A percentile compares a stretch with the other conserved stretches of the same genome.
Evolutionary conservation across 2,113 vertebrate genomes (phyloP).

Genomic region (Pseudorhombus dupliciocellatus): DNA sequence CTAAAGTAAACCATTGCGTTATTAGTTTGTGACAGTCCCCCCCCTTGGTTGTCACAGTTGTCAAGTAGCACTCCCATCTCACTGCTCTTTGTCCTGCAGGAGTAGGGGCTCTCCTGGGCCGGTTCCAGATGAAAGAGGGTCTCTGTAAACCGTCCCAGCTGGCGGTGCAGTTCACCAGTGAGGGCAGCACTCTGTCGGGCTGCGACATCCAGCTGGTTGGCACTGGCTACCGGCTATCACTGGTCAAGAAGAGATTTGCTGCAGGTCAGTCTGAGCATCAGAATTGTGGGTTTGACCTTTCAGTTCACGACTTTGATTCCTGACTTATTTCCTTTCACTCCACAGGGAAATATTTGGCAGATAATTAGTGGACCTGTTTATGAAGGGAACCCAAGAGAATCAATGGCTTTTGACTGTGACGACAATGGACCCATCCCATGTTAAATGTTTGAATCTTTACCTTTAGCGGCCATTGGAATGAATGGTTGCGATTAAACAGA

Average conservation of each 20-base stretch:
- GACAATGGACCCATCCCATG: slow-evolving; percentile 57
- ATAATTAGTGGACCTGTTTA: slow-evolving; percentile 85
- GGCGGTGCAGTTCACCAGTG: slow-evolving; percentile 95
- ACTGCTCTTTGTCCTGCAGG: slow-evolving; percentile 75
- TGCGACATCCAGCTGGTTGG: slow-evolving; percentile 96
- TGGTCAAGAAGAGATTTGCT: slow-evolving; percentile 97
- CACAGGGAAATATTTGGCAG: slow-evolving; percentile 97
- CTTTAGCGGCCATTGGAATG: slow-evolving; percentile 23
- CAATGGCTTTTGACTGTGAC: slow-evolving; percentile 72
- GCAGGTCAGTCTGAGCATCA: slow-evolving; percentile 84
- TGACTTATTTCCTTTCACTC: slow-evolving; percentile 57
- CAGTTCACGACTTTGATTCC: neutral
- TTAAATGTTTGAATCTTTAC: slow-evolving; percentile 53
- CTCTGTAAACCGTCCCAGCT: slow-evolving; percentile 91
- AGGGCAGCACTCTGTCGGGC: slow-evolving; percentile 94
- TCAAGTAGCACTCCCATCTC: neutral
- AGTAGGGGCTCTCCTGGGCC: slow-evolving; percentile 92
- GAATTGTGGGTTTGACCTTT: neutral
- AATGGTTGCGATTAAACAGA: slow-evolving; percentile 28
- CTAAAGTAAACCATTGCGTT: no score
- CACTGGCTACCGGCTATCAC: slow-evolving; percentile 93
- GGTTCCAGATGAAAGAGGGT: slow-evolving; percentile 92
- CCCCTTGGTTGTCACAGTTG: no score
- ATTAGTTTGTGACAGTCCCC: no score
- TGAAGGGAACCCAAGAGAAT: slow-evolving; percentile 50